Conservation (phyloP, 1,140 invertebrate species). For the Diabrotica virgifera region DNA sequence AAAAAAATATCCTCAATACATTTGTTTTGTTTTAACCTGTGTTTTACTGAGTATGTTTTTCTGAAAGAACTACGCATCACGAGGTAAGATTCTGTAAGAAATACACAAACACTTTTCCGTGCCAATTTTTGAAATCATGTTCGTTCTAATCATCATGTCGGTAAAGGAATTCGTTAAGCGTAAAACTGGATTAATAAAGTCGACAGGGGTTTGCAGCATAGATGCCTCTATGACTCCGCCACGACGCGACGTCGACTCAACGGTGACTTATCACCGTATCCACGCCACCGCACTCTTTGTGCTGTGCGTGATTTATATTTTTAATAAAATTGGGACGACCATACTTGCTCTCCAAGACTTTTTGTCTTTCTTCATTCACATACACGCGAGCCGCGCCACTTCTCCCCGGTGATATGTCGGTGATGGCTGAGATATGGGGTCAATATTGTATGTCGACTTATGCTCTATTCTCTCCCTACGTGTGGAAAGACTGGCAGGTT, state of each 20-base stretch:
- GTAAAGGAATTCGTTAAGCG: constrained; percentile 5
- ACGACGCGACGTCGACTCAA: constrained; percentile 20
- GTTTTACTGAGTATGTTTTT: too few relatives aligned
- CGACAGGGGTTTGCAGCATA: constrained; percentile 22
- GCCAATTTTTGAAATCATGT: too few relatives aligned
- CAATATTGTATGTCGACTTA: constrained; percentile 3
- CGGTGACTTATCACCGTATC: constrained; percentile 35
- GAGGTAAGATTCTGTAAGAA: too few relatives aligned
- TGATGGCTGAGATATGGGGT: constrained; percentile 14
- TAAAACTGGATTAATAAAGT: constrained; percentile 23
- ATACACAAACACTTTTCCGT: too few relatives aligned
- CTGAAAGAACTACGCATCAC: too few relatives aligned
- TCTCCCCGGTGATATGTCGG: constrained; percentile 11
- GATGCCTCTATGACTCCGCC: constrained; percentile 9
- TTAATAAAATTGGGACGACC: constrained; percentile 37
- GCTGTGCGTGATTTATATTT: constrained; percentile 37
- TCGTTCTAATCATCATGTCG: too few relatives aligned
- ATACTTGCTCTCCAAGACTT: constrained; percentile 3
- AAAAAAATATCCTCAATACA: too few relatives aligned
- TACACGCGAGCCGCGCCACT: constrained; percentile 11
- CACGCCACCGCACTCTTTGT: constrained; percentile 38
- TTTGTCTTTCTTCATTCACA: constrained; percentile 17
- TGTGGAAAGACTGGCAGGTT: too few relatives aligned
- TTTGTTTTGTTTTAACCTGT: too few relatives aligned
- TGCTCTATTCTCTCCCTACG: too few relatives aligned